Percentiles rank a stretch among this genome's conserved stretches.
Conservation (phyloP, 2,113 vertebrate genomes). For the Oriolus oriolus region DNA sequence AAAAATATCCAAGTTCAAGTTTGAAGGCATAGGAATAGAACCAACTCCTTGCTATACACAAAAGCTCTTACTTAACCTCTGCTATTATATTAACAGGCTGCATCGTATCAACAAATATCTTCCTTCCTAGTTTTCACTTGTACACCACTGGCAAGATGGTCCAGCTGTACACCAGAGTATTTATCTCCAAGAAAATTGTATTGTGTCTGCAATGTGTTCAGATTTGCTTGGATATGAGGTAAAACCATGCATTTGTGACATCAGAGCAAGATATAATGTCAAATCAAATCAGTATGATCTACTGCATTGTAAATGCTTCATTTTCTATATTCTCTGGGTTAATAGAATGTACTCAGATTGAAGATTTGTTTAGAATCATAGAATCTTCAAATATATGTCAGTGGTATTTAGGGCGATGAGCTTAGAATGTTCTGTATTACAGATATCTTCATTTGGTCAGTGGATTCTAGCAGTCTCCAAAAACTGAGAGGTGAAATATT, state of each 20-base stretch:
- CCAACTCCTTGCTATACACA: not conserved
- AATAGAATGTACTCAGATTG: not conserved
- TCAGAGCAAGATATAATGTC: not conserved
- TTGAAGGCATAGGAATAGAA: not conserved
- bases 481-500: not conserved
- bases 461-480: not conserved
- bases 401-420: fast-evolving
- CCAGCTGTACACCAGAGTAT: not conserved
- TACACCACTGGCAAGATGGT: not conserved
- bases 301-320: not conserved
- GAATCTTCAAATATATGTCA: not conserved
- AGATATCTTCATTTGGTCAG: not conserved
- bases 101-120: not conserved
- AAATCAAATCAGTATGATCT: not conserved
- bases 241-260: not conserved
- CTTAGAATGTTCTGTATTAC: not conserved
- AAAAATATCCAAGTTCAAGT: not conserved
- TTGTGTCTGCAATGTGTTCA: not conserved
- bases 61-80: not conserved
- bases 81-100: not conserved
- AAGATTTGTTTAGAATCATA: not conserved
- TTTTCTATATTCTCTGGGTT: not conserved
- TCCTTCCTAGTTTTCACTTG: not conserved
- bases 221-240: not conserved
- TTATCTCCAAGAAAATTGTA: not conserved